Evolutionary conservation across 2,888 invertebrate species (phyloP).

Genomic region (Polyommatus iphigenia): DNA sequence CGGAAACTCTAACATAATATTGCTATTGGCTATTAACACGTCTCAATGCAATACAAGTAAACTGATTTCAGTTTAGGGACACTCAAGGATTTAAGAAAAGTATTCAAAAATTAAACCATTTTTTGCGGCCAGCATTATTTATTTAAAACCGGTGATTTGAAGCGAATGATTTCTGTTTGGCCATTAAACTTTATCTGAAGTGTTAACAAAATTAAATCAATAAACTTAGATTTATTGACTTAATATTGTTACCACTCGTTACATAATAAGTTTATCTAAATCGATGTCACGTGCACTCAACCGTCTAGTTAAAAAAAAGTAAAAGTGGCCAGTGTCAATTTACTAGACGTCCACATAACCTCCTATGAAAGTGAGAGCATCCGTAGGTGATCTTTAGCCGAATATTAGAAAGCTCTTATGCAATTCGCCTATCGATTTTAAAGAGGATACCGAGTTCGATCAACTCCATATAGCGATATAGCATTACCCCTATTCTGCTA

Average conservation of each 20-base stretch:
- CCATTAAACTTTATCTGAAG: neutral
- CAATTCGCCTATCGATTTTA: slow-evolving; percentile 20
- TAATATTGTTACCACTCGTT: neutral
- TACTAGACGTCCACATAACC: slow-evolving; percentile 54
- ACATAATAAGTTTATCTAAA: slow-evolving; percentile 10
- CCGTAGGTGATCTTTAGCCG: slow-evolving; percentile 35
- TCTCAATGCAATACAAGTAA: neutral
- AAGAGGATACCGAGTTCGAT: slow-evolving; percentile 6
- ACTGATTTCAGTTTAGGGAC: neutral
- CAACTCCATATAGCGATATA: neutral
- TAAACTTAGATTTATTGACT: slow-evolving; percentile 1
- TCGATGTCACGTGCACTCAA: slow-evolving; percentile 40
- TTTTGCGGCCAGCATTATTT: neutral
- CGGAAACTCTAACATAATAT: neutral
- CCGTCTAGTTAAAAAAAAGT: slow-evolving; percentile 55
- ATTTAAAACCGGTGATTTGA: neutral
- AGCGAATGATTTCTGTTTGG: neutral
- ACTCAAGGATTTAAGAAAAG: neutral
- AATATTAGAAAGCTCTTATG: slow-evolving; percentile 34
- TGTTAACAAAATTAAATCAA: neutral
- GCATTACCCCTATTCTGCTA: too few species aligned
- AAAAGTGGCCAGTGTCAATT: slow-evolving; percentile 66
- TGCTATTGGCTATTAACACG: neutral
- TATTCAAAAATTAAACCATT: neutral
- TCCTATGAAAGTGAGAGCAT: slow-evolving; percentile 67